phyloP scores from a whole-genome alignment of 2,113 vertebrate genomes.

The Caloenas nicobarica region DNA sequence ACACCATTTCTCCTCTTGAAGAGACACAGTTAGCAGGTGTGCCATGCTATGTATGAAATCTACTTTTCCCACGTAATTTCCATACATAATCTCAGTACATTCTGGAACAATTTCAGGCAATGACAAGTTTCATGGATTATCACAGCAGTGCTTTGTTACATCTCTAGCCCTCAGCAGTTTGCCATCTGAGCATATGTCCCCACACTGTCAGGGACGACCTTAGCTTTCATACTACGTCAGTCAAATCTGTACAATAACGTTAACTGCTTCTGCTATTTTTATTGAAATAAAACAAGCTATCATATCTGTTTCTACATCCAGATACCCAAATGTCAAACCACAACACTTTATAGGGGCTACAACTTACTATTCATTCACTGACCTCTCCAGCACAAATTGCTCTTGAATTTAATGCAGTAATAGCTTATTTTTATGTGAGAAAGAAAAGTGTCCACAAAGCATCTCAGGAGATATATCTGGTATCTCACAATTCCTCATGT shows the following conservation, averaged over 20 bases:
- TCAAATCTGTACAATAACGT: rapidly evolving
- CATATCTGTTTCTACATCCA: not conserved
- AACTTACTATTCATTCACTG: not conserved
- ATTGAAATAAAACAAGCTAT: not conserved
- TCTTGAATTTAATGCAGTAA: not conserved
- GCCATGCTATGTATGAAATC: not conserved
- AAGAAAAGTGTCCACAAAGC: not conserved
- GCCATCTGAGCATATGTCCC: not conserved
- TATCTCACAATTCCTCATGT: rapidly evolving
- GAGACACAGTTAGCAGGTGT: not conserved
- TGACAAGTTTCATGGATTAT: not conserved
- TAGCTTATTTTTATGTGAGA: not conserved
- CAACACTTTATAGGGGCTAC: not conserved
- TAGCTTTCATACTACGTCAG: not conserved
- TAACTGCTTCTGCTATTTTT: not conserved
- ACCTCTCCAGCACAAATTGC: not conserved
- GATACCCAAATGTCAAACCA: not conserved
- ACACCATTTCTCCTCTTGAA: not conserved
- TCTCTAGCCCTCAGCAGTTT: not conserved
- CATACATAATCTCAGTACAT: rapidly evolving
- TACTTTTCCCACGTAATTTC: not conserved
- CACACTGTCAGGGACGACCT: not conserved
- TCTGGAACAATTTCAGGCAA: not conserved
- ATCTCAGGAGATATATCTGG: not conserved
- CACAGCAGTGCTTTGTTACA: not conserved